Evolutionary conservation across 2,888 invertebrate genomes (phyloP), one percentile per base, ranked within the genome.

Genomic region (Aporophyla lueneburgensis): DNA sequence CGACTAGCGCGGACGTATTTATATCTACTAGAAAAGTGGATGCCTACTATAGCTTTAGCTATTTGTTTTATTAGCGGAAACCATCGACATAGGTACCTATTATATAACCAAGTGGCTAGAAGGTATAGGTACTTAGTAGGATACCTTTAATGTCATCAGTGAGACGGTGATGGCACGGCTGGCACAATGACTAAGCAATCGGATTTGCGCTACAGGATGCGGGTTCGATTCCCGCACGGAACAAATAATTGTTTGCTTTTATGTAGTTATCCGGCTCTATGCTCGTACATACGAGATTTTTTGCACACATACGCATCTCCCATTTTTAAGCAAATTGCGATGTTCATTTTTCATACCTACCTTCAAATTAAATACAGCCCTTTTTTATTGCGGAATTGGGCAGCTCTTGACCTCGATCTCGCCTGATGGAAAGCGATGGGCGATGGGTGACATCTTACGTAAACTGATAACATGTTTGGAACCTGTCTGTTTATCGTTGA

Each of bases 41-140:
- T 40, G 40, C 2, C 24, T 33, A 43, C n/a, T 56, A 43, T 1
- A 43, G 16, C 43, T 24, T 63, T 46, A 46, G 19, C 24, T 46
- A 12, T 27, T 71, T 72, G 72, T 24, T 73, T 58, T 21, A 73
- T 33, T 74, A 51, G 24, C 24, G 46, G 56, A 74, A 46, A 65
- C 10, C 21, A 12, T 59, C 19, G 24, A 24, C 33, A n/a, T n/a
- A 40, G 6, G 21, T 10, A 65, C 14, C 14, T 9, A 43, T 43
- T 6, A 43, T 43, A 43, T 33, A 24, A 4, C 7, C 21, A 21
- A 12, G 33, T 61, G 19, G 21, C 33, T 61, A 14, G 61, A 24
- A 27, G 27, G 1, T 54, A 54, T n/a, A 1, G 10, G 12, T n/a
- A 6, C 27, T 59, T 59, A 27, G 24, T 27, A 27, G 27, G 33